A percentile compares a stretch with the other conserved stretches of the same genome.
Evolutionary conservation across 2,113 vertebrate genomes (phyloP).

Genomic region (Epinephelus lanceolatus): DNA sequence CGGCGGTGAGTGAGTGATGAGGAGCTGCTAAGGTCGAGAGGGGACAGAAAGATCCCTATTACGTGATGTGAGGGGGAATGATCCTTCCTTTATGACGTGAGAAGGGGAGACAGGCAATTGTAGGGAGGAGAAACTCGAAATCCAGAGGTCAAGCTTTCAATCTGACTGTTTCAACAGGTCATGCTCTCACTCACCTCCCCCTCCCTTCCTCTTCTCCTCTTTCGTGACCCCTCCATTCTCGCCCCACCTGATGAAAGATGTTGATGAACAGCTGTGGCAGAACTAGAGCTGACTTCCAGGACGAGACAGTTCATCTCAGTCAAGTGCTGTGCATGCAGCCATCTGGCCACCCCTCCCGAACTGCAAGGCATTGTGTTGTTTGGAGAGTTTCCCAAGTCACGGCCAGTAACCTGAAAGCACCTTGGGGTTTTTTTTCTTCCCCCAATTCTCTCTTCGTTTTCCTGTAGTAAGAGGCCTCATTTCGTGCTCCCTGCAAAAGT

Average conservation of each 20-base stretch:
- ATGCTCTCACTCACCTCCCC: background rate
- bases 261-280: slow-evolving; percentile 45
- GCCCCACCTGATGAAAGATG: slow-evolving; percentile 55
- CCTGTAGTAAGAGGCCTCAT: slow-evolving; percentile 56
- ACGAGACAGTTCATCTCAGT: slow-evolving; percentile 56
- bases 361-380: slow-evolving; percentile 32
- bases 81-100: slow-evolving; percentile 74
- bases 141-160: slow-evolving; percentile 63
- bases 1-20: slow-evolving; percentile 47
- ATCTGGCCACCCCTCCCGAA: slow-evolving; percentile 49
- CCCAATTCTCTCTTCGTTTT: slow-evolving; percentile 20
- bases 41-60: slow-evolving; percentile 41
- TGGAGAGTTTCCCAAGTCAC: slow-evolving; percentile 35
- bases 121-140: slow-evolving; percentile 64
- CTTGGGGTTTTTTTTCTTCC: slow-evolving; percentile 23
- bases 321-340: slow-evolving; percentile 29
- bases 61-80: slow-evolving; percentile 54
- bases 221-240: slow-evolving; percentile 41
- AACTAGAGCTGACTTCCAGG: slow-evolving; percentile 23
- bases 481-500: slow-evolving; percentile 64
- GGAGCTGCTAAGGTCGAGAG: slow-evolving; percentile 35
- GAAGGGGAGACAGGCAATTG: slow-evolving; percentile 71
- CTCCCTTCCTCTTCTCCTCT: slow-evolving; percentile 20
- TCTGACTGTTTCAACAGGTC: slow-evolving; percentile 62
- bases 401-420: slow-evolving; percentile 66